Evolutionary conservation across 1,140 invertebrate species (phyloP), one percentile per base, ranked within the genome.

Genomic region (Lepidurus couesii): DNA sequence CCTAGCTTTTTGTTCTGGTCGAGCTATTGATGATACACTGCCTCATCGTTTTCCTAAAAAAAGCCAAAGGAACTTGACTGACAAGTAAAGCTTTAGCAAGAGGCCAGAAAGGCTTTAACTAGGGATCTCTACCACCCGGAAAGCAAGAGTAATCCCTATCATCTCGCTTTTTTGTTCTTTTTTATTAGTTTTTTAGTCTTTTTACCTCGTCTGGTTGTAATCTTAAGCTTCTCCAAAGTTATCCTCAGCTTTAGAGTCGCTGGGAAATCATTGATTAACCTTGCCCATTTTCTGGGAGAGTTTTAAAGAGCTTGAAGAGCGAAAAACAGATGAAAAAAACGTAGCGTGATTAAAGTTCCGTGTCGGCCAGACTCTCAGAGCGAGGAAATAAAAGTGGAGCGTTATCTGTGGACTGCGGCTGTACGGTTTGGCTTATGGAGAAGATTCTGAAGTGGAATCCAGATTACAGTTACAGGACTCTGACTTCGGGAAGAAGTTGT

Each of bases 111-210:
- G 16, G 53, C 16, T 65, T 65, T 65, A 65, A 65, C 16, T 65
- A 13, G 53, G 8, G 53, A 21, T n/a, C 16, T 65, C 53, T 65
- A 65, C 53, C 53, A 65, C 53, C 53, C 13, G 53, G 53, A 65
- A 65, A 65, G 53, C 53, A 65, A 13, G 21, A n/a, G 53, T 65
- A 65, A 65, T 65, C 21, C 53, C 53, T 65, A 65, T 65, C 21
- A 65, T 65, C 53, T n/a, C 16, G n/a, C 53, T 21, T 65, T 65
- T 65, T 13, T 7, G 8, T 65, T 65, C 7, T 65, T 16, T 16
- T 65, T 9, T 65, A 2, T 16, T 65, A 21, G 21, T 24, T 34
- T 34, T 34, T 16, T 65, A 21, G 21, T 24, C 4, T 34, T 34
- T 34, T 34, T 34, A 65, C 53, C 8, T 2, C 21, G 9, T 13